Percentiles rank a stretch among this genome's conserved stretches.
Conservation (phyloP, 2,888 invertebrate genomes). For the Drosophila ezoana region DNA sequence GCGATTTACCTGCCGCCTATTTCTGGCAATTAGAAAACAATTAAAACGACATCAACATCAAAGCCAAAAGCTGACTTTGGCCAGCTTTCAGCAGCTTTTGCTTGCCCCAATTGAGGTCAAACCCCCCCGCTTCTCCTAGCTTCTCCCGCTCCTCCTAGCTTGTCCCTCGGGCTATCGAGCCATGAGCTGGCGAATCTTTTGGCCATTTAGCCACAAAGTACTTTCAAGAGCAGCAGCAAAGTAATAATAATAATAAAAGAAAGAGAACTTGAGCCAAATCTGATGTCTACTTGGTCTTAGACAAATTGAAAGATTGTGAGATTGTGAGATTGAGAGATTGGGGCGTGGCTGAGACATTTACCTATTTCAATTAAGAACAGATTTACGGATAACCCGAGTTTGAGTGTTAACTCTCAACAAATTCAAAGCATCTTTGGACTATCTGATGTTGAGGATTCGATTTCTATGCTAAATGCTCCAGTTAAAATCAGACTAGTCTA, state of each 20-base stretch:
- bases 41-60: slow-evolving; percentile 64
- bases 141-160: too few relatives aligned
- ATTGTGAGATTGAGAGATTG: background rate
- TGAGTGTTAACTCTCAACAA: background rate
- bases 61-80: slow-evolving; percentile 7
- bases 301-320: background rate
- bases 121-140: background rate
- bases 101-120: slow-evolving; percentile 52
- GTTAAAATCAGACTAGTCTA: too few relatives aligned
- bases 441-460: too few relatives aligned
- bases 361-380: background rate
- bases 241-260: background rate
- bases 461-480: too few relatives aligned
- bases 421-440: background rate
- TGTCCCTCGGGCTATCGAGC: slow-evolving; percentile 16
- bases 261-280: slow-evolving; percentile 12
- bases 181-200: slow-evolving; percentile 3
- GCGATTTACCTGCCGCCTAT: too few relatives aligned
- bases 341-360: background rate
- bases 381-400: background rate
- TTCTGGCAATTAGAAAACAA: slow-evolving; percentile 71
- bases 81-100: slow-evolving; percentile 29
- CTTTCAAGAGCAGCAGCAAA: slow-evolving; percentile 17
- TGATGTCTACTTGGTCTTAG: background rate
- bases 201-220: slow-evolving; percentile 6